These are phyloP conservation scores for Cercocebus atys DNA, from an alignment of 2,113 vertebrate species.

Conservation along the genomic window DNA sequence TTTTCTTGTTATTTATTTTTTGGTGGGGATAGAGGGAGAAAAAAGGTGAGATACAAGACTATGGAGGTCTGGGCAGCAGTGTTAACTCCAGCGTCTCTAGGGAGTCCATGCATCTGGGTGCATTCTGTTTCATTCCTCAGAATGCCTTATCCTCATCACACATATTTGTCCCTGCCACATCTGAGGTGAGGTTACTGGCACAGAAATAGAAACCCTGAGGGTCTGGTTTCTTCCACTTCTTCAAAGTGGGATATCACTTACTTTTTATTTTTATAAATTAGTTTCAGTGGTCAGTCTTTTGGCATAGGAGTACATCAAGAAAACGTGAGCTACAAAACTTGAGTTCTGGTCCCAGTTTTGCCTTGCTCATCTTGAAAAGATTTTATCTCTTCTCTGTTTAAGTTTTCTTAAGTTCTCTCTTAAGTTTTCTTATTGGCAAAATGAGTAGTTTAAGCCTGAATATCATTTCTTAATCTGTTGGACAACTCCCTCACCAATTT, in stretches of 20 bases:
- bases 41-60: slow-evolving; percentile 1
- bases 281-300: neutral
- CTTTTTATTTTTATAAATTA: slow-evolving; percentile 1
- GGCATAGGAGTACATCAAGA: neutral
- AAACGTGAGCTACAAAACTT: neutral
- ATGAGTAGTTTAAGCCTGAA: neutral
- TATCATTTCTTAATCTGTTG: slow-evolving; percentile 4
- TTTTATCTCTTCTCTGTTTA: neutral
- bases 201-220: neutral
- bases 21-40: neutral
- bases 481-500: neutral
- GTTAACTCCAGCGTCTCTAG: neutral
- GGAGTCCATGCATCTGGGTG: neutral
- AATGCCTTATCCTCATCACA: neutral
- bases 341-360: neutral
- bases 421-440: slow-evolving; percentile 22
- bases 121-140: neutral
- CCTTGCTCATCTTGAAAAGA: slow-evolving; percentile 30
- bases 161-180: neutral
- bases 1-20: neutral
- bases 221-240: slow-evolving; percentile 3
- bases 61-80: neutral
- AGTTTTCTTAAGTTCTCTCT: neutral
- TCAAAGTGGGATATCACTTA: slow-evolving; percentile 1
- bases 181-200: neutral